phyloP scores from a whole-genome alignment of 2,113 vertebrate genomes.

The Pycnonotus jocosus region DNA sequence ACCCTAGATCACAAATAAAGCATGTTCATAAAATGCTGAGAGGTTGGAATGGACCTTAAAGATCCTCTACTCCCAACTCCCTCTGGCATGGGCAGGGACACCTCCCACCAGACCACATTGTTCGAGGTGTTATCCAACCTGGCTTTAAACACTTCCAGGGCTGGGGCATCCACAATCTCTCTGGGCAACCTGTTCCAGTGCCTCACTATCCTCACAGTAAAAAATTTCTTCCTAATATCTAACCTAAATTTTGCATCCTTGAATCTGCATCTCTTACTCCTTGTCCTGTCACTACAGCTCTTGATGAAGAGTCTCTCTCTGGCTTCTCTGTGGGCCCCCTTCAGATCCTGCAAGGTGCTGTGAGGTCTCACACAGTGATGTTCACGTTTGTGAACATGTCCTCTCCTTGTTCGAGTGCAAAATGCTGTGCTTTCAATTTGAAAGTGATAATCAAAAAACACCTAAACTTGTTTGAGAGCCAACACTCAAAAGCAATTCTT shows the following conservation, averaged over 20 bases:
- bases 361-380: not conserved
- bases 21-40: not conserved
- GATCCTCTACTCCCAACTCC: not conserved
- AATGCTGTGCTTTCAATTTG: not conserved
- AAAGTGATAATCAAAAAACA: not conserved
- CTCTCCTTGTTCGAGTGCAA: not conserved
- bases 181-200: not conserved
- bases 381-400: rapidly evolving
- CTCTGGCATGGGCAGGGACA: not conserved
- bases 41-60: not conserved
- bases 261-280: not conserved
- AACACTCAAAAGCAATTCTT: not conserved
- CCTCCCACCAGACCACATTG: not conserved
- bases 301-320: not conserved
- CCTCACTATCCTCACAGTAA: not conserved
- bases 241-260: not conserved
- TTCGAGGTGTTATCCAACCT: not conserved
- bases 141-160: not conserved
- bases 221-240: not conserved
- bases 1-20: not conserved
- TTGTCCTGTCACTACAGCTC: not conserved
- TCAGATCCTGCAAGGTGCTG: not conserved
- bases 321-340: not conserved
- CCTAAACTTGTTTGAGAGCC: not conserved
- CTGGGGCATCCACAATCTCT: not conserved